These are phyloP conservation scores for Yoshiicerus persimilis DNA, from an alignment of 1,140 invertebrate genomes.

Conservation along the genomic window DNA sequence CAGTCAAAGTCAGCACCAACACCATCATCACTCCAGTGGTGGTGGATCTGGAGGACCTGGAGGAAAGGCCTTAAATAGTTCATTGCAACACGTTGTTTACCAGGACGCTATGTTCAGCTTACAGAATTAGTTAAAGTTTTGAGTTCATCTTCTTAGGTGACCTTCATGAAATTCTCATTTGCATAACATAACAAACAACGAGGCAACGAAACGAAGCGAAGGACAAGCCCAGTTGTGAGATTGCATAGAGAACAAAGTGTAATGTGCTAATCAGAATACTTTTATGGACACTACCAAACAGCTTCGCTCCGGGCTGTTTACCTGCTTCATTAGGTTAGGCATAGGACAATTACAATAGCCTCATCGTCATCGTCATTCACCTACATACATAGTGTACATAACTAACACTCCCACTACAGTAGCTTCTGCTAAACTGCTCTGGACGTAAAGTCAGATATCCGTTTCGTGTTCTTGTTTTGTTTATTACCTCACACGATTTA, in stretches of 20 bases:
- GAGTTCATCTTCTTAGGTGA: background rate
- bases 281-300: background rate
- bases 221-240: background rate
- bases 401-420: background rate
- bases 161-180: background rate
- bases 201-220: no score
- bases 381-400: no score
- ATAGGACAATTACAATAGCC: background rate
- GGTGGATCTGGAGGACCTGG: background rate
- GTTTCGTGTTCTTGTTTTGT: background rate
- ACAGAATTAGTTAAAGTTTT: conserved; percentile 17
- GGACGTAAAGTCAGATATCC: background rate
- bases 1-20: background rate
- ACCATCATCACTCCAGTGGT: background rate
- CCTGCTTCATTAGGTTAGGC: background rate
- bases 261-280: background rate
- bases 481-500: background rate
- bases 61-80: background rate
- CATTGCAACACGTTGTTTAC: conserved; percentile 29
- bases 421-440: no score
- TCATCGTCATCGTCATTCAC: background rate
- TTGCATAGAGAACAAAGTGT: background rate
- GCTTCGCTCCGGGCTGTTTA: background rate
- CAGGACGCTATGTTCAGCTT: conserved; percentile 33
- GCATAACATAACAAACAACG: background rate